Evolutionary conservation across 1,140 invertebrate species (phyloP).

Genomic region (Ceratitis capitata): DNA sequence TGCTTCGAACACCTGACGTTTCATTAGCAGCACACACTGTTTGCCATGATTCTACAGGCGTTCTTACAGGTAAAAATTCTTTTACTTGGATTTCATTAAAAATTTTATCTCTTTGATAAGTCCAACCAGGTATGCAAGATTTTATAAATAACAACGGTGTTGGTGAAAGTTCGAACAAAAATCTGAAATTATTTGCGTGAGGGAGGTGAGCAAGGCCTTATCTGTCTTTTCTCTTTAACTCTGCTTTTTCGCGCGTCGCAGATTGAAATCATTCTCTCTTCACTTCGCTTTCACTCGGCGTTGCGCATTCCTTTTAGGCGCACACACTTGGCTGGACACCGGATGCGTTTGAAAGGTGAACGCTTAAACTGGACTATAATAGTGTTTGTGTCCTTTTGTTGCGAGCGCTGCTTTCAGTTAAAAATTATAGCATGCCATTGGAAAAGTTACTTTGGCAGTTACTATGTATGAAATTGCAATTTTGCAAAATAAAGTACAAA

Average conservation of each 20-base stretch:
- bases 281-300: neutral
- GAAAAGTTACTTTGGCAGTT: constrained; percentile 27
- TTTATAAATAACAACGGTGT: too few relatives aligned
- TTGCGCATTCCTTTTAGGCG: neutral
- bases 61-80: too few relatives aligned
- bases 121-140: too few relatives aligned
- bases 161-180: neutral
- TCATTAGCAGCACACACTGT: too few relatives aligned
- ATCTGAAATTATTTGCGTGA: neutral
- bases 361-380: neutral
- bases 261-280: neutral
- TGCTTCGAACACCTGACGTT: too few relatives aligned
- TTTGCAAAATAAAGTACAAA: neutral
- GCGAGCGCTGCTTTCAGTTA: neutral
- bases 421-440: neutral
- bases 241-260: neutral
- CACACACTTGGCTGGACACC: neutral
- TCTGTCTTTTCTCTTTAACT: neutral
- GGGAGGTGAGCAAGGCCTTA: too few relatives aligned
- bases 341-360: neutral
- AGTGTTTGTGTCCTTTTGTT: neutral
- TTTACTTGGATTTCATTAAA: too few relatives aligned
- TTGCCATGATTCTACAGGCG: too few relatives aligned
- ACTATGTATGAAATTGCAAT: constrained; percentile 1
- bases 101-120: too few relatives aligned